Base-by-base conservation (phyloP, 2,113 vertebrate species). In the Heliornis fulica region DNA sequence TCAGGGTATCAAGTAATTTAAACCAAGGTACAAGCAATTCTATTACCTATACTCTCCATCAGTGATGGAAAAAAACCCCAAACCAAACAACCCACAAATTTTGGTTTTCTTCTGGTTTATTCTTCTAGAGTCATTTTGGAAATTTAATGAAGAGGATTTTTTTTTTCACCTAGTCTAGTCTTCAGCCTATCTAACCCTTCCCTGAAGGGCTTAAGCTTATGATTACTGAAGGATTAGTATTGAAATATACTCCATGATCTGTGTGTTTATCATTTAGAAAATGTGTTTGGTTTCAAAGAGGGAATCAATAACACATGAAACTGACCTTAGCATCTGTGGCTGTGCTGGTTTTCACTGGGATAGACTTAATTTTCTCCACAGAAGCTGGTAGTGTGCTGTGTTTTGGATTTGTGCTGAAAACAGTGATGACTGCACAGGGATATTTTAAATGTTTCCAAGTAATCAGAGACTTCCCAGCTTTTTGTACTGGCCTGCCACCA, bases 101-200 rank as follows among this genome's bases (percentile, higher is more conserved):
- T 85, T 76, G 31, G 59, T 7, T 21, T 75, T 15, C 28, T 75
- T 63, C 25, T 69, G 23, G 5, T 66, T 70, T 76, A 41, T 61
- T 80, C 28, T 87, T 93, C 50, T 28, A 77, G 41, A 34, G 80
- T 50, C 12, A 51, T 18, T 80, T 59, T 31, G 16, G 28, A 81
- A 88, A 72, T 45, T 34, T 40, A 57, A 61, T 41, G 2, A 95
- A 57, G 41, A 78, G 9, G 1, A 1, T 0, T 13, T 59, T 0
- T 13, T 59, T 70, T 86, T 59, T 50, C 28, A 34, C 8, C 9
- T 80, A 48, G 6, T 28, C 9, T 57, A 5, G 16, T 76, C 21
- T 50, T 50, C 28, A 74, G 5, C 38, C 29, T 65, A 25, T 34
- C 32, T 83, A 34, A 59, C 8, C 3, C 4, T 94, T 45, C 12